phyloP scores from a whole-genome alignment of 2,797 vertebrate species.

The Anabas testudineus region DNA sequence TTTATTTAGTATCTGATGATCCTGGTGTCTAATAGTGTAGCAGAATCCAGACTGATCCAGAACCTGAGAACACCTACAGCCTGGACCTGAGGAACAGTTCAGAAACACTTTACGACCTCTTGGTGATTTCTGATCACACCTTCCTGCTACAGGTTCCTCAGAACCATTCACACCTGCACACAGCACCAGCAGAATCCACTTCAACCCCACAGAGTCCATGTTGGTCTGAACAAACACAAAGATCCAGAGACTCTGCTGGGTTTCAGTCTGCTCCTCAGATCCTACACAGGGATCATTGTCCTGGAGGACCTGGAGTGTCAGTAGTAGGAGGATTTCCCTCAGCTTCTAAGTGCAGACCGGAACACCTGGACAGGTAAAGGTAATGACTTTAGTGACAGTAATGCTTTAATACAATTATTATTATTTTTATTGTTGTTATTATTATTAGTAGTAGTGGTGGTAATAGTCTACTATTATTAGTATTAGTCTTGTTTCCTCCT shows the following conservation, averaged over 20 bases:
- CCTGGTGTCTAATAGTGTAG: too few species aligned
- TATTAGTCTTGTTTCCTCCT: too few species aligned
- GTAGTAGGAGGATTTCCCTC: slow-evolving; percentile 18
- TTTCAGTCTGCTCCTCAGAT: not conserved
- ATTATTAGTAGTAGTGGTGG: too few species aligned
- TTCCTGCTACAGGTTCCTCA: slow-evolving; percentile 1
- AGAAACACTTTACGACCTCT: not conserved
- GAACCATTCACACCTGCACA: slow-evolving; percentile 28
- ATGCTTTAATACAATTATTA: too few species aligned
- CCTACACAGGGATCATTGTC: slow-evolving; percentile 26
- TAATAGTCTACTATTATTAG: too few species aligned
- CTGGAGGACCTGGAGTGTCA: slow-evolving; percentile 13
- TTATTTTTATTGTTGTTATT: too few species aligned
- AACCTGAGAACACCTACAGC: not conserved
- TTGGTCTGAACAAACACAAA: slow-evolving; percentile 3
- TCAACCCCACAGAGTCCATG: not conserved
- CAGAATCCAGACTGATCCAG: not conserved
- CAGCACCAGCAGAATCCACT: slow-evolving; percentile 8
- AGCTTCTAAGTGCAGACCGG: slow-evolving; percentile 9
- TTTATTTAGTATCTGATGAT: too few species aligned
- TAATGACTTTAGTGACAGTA: not conserved
- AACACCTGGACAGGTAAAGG: slow-evolving; percentile 48
- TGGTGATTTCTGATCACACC: not conserved
- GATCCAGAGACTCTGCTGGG: slow-evolving; percentile 11
- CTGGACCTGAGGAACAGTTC: not conserved